Evolutionary conservation across 2,888 invertebrate species (phyloP), one percentile per base, ranked within the genome.

Genomic region (Dastarcus helophoroides): DNA sequence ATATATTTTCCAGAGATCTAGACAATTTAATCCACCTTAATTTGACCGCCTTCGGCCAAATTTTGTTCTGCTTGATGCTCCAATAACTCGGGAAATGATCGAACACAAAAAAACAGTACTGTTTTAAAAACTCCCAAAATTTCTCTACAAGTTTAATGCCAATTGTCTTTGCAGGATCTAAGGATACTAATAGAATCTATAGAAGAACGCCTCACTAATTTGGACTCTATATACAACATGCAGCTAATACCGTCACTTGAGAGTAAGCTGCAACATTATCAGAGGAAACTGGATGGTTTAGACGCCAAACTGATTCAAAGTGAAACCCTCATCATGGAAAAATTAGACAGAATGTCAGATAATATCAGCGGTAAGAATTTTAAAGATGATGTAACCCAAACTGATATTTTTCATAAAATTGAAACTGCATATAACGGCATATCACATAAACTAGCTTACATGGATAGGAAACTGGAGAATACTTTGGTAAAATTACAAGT

Each of bases 391-490:
- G 44, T 63, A 15, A 40, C 49, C 19, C 56, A 49, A 31, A 63
- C 62, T 4, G 60, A 61, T 33, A 41, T 56, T 10, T 44, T 50
- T 26, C 50, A 60, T 35, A 64, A 63, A 44, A 45, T 64, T n/a
- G 65, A 64, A 37, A 46, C 53, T 2, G 46, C 54, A 16, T 63
- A 62, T 34, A 64, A 66, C 29, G 48, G 62, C 29, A 43, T 65
- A 12, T 56, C 53, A 26, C 60, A 63, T 35, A 50, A 56, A 36
- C 34, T 65, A 22, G 50, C 50, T 11, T 58, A 56, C 39, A 47
- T 60, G 28, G 64, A 64, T 30, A 48, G 52, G 26, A 56, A 59
- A 36, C 38, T 57, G 3, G 64, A 64, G 22, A 41, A 48, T 24
- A 43, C 41, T 17, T 46, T 53, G 13, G 48, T 47, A 17, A 63